Conservation (phyloP, 1,140 invertebrate genomes). For the Pygmarrhopalites habei region DNA sequence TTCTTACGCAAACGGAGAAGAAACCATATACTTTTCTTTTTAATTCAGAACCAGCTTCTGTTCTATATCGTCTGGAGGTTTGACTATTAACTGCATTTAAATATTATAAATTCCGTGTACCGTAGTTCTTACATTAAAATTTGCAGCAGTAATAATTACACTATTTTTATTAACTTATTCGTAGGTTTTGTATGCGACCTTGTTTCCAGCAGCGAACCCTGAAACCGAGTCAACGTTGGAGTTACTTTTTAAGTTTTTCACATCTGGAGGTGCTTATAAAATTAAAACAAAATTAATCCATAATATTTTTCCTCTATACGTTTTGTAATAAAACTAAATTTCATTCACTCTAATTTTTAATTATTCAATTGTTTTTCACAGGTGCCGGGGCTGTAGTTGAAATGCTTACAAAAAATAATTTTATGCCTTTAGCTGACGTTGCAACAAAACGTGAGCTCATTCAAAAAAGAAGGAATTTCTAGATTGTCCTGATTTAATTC, state of each 20-base stretch:
- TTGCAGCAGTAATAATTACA: no score
- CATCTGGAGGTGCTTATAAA: constrained; percentile 73
- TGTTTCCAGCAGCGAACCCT: constrained; percentile 83
- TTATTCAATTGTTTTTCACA: no score
- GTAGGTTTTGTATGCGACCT: constrained; percentile 78
- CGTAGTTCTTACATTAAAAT: constrained; percentile 10
- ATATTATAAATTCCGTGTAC: neutral
- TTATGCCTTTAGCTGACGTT: constrained; percentile 71
- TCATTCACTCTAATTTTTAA: no score
- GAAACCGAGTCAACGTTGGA: constrained; percentile 72
- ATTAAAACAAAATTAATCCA: no score
- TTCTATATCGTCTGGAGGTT: constrained; percentile 65
- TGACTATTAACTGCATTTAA: no score
- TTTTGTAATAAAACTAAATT: no score
- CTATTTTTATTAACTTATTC: constrained; percentile 40
- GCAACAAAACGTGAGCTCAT: constrained; percentile 70
- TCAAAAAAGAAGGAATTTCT: no score
- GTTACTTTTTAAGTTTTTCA: constrained; percentile 83
- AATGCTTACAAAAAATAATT: constrained; percentile 80
- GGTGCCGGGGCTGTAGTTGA: constrained; percentile 71
- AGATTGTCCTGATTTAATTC: no score
- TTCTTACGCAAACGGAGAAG: constrained; percentile 38
- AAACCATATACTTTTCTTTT: constrained; percentile 35
- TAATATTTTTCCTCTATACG: no score
- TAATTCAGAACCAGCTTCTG: constrained; percentile 55